Evolutionary conservation across 2,797 vertebrate species (phyloP).

Genomic region (Muscicapa comitata): DNA sequence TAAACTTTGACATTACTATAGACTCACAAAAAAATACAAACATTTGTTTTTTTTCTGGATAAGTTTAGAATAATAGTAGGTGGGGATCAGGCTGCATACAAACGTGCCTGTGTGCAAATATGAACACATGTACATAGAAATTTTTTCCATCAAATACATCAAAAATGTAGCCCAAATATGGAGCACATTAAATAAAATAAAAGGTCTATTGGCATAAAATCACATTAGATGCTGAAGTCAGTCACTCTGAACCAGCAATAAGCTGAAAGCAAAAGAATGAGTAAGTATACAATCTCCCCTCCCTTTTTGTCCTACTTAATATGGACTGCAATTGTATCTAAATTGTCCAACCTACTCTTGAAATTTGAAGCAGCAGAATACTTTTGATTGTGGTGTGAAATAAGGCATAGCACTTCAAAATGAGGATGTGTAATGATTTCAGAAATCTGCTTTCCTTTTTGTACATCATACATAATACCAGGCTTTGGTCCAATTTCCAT

Average conservation of each 20-base stretch:
- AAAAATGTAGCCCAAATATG: background rate
- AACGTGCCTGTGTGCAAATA: background rate
- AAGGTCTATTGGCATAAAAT: background rate
- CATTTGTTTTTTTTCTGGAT: background rate
- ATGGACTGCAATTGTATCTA: background rate
- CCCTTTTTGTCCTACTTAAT: background rate
- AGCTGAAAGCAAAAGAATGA: background rate
- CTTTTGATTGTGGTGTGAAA: background rate
- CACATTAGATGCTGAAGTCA: background rate
- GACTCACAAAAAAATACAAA: background rate
- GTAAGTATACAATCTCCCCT: background rate
- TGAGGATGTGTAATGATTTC: background rate
- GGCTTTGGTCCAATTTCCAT: constrained; percentile 29
- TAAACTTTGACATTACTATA: background rate
- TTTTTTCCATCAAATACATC: background rate
- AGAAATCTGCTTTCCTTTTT: background rate
- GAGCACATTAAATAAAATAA: background rate
- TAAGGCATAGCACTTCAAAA: constrained; percentile 5
- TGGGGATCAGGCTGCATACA: background rate
- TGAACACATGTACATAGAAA: accelerated
- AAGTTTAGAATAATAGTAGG: background rate
- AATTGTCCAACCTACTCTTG: background rate
- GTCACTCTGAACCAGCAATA: background rate
- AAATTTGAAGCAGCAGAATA: background rate
- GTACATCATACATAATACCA: background rate